Evolutionary conservation across 1,140 invertebrate species (phyloP).

Genomic region (Aleiodes sp.): DNA sequence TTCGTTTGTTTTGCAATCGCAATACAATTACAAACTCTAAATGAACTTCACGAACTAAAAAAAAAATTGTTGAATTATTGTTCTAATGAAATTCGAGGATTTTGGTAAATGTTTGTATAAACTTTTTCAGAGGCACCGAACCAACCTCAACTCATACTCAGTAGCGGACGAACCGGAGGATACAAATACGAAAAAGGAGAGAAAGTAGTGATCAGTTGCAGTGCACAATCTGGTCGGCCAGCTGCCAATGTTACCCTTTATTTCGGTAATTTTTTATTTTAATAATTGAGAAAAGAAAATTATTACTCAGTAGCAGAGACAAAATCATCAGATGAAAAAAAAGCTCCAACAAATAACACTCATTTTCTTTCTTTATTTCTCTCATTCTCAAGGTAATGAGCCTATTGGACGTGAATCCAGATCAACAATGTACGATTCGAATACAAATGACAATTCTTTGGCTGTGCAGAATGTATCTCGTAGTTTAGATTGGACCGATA

Average conservation of each 20-base stretch:
- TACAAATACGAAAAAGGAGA: conserved; percentile 70
- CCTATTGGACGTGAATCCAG: conserved; percentile 36
- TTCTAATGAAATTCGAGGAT: not conserved
- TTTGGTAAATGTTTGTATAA: conserved; percentile 29
- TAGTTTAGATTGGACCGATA: conserved; percentile 71
- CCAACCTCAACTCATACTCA: conserved; percentile 68
- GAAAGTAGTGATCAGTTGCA: conserved; percentile 71
- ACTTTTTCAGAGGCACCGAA: conserved; percentile 67
- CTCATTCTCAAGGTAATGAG: not conserved
- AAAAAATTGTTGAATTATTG: not conserved
- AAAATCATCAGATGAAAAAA: conserved; percentile 63
- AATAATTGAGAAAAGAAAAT: conserved; percentile 18
- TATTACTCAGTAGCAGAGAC: not conserved
- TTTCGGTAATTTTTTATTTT: conserved; percentile 65
- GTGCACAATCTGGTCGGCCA: conserved; percentile 74
- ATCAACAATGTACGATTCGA: conserved; percentile 62
- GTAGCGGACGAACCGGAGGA: conserved; percentile 57
- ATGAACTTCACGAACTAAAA: not conserved
- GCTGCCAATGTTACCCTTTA: conserved; percentile 77
- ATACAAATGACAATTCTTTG: conserved; percentile 51
- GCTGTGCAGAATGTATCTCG: conserved; percentile 73
- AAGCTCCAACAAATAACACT: not conserved
- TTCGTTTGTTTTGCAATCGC: not conserved
- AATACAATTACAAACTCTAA: not conserved
- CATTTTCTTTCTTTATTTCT: not conserved